These are phyloP conservation scores for Stichodactyla helianthus DNA, from an alignment of 64 coral and sea anemone species.

Conservation along the genomic window DNA sequence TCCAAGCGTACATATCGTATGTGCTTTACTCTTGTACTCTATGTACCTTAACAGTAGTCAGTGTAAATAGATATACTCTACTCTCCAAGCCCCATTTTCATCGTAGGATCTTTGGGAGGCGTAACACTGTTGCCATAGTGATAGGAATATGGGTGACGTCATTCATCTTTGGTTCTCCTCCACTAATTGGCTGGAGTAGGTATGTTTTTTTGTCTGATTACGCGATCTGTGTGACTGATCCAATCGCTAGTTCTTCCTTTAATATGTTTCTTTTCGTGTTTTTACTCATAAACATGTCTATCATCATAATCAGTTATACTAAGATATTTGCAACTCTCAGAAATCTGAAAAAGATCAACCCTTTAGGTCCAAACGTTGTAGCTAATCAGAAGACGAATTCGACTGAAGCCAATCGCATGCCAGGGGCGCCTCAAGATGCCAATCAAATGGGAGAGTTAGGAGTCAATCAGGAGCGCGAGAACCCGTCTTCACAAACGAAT, in stretches of 20 bases:
- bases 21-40: not conserved
- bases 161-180: not conserved
- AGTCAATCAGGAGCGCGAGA: not conserved
- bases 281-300: not conserved
- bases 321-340: not conserved
- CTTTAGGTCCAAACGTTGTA: not conserved
- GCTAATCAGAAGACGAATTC: not conserved
- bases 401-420: not conserved
- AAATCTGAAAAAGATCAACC: not conserved
- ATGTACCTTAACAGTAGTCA: not conserved
- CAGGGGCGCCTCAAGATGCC: not conserved
- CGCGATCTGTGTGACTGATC: not conserved
- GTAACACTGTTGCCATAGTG: not conserved
- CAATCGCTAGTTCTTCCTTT: not conserved
- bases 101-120: not conserved
- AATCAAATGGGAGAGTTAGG: not conserved
- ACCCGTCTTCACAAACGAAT: not conserved
- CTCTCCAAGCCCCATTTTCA: not conserved
- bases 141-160: conserved; percentile 5
- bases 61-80: not conserved
- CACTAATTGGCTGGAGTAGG: not conserved
- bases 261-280: not conserved
- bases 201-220: not conserved
- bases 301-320: not conserved
- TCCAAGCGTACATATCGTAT: not conserved